These are phyloP conservation scores for Brachylomia viminalis DNA, from an alignment of 2,888 invertebrate species.

Conservation along the genomic window DNA sequence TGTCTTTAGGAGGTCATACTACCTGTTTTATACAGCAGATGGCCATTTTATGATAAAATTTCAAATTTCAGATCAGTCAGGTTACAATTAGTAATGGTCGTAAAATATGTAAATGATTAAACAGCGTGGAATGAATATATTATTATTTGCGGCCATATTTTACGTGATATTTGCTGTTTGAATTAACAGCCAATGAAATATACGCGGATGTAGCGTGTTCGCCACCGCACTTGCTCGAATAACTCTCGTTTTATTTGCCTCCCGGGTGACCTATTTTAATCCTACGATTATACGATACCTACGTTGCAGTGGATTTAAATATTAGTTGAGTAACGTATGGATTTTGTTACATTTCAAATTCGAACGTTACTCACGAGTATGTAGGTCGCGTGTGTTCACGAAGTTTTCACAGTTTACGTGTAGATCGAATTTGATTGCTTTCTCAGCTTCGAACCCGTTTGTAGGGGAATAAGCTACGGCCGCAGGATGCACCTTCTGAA, in stretches of 20 bases:
- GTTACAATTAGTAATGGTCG: conserved; percentile 40
- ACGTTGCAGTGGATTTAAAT: conserved; percentile 71
- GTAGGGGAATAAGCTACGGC: conserved; percentile 61
- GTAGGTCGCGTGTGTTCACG: conserved; percentile 72
- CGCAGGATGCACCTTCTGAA: conserved; percentile 70
- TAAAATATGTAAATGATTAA: conserved; percentile 59
- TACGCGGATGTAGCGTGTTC: conserved; percentile 70
- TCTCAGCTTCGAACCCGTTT: conserved; percentile 66
- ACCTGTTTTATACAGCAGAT: conserved; percentile 62
- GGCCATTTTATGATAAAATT: conserved; percentile 49
- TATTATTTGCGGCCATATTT: conserved; percentile 53
- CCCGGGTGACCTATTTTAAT: conserved; percentile 80
- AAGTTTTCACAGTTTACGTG: conserved; percentile 76
- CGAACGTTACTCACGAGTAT: conserved; percentile 62
- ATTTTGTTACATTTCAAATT: conserved; percentile 69
- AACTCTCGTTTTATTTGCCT: conserved; percentile 72
- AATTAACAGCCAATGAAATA: conserved; percentile 67
- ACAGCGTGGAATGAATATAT: conserved; percentile 51
- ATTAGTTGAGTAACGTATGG: conserved; percentile 64
- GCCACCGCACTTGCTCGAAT: conserved; percentile 68
- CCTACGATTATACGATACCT: conserved; percentile 72
- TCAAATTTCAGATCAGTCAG: conserved; percentile 34
- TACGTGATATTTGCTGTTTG: conserved; percentile 66
- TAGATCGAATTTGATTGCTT: conserved; percentile 69
- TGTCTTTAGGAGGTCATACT: conserved; percentile 63